Evolutionary conservation across 1,140 invertebrate species (phyloP), one percentile per base, ranked within the genome.

Genomic region (Drosophila mayri): DNA sequence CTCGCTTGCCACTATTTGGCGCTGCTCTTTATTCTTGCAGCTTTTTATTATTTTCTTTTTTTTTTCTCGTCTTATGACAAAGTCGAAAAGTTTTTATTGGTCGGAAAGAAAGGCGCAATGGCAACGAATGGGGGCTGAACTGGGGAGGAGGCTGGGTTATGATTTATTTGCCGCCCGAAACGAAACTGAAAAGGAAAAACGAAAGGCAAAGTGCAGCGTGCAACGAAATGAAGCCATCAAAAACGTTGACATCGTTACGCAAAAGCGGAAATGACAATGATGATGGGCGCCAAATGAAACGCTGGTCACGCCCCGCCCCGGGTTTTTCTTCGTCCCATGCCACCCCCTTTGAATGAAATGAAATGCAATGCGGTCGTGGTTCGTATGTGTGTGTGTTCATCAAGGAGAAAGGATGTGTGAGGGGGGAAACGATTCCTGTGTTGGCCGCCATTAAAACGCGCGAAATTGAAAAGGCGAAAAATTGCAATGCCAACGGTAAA

Each of bases 221-320:
- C 58, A 75, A 68, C 80, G 80, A 90, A 88, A 88, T 88, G 81
- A 88, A 88, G 85, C 85, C 80, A 90, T 88, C 84, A 88, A 88
- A 87, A 90, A 57, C 81, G 85, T 90, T 88, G 85, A 88, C 62
- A 75, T 88, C 84, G 84, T 88, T 88, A 80, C 84, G 71, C 81
- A 90, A 90, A 88, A 88, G 77, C 85, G 84, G 85, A 90, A 87
- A 87, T 87, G 83, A 87, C 84, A 87, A 87, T 88, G 84, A 79
- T 84, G 79, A 87, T 80, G 76, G 72, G 44, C 44, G 58, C 68
- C 66, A 70, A 70, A 70, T 70, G 63, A 68, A 70, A 54, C 40
- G 44, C 28, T 76, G 73, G 71, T 47, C 35, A 68, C 50, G 67
- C 50, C 72, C 35, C 9, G 6, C 16, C 8, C 9, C 12, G 0